Evolutionary conservation across 2,888 invertebrate genomes (phyloP).

Genomic region (Acanthopleura granulata): DNA sequence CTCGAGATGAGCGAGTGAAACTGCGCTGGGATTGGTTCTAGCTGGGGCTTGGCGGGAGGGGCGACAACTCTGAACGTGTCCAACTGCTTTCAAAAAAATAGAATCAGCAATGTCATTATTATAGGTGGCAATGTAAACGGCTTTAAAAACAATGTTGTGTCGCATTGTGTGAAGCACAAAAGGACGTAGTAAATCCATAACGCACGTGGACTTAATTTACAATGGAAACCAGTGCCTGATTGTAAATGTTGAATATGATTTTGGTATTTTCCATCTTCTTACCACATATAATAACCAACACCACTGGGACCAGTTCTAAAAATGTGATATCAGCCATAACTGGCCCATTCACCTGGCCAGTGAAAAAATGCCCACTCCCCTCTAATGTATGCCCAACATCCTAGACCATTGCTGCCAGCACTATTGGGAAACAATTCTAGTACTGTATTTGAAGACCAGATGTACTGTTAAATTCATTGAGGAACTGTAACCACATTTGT

Average conservation of each 20-base stretch:
- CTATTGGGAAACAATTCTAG: slow-evolving; percentile 22
- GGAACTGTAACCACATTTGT: slow-evolving; percentile 24
- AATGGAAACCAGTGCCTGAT: slow-evolving; percentile 16
- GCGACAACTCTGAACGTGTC: too few species aligned
- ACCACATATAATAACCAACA: slow-evolving; percentile 17
- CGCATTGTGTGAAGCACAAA: slow-evolving; percentile 17
- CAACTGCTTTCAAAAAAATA: too few species aligned
- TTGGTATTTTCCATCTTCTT: too few species aligned
- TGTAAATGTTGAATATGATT: slow-evolving; percentile 21
- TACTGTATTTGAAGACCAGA: slow-evolving; percentile 10
- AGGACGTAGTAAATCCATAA: slow-evolving; percentile 23
- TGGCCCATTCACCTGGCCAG: slow-evolving; percentile 16
- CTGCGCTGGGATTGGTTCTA: too few species aligned
- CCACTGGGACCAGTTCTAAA: slow-evolving; percentile 21
- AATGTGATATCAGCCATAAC: slow-evolving; percentile 20
- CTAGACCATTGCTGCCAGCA: neutral
- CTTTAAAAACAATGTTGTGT: slow-evolving; percentile 11
- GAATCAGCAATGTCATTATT: too few species aligned
- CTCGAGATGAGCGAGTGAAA: too few species aligned
- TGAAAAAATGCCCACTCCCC: slow-evolving; percentile 15
- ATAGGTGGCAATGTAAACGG: too few species aligned
- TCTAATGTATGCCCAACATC: slow-evolving; percentile 21
- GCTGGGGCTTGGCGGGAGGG: too few species aligned
- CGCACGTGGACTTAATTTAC: slow-evolving; percentile 13
- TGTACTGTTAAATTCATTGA: slow-evolving; percentile 25